Conservation (phyloP, 2,113 vertebrate genomes). For the Bombycilla garrulus region DNA sequence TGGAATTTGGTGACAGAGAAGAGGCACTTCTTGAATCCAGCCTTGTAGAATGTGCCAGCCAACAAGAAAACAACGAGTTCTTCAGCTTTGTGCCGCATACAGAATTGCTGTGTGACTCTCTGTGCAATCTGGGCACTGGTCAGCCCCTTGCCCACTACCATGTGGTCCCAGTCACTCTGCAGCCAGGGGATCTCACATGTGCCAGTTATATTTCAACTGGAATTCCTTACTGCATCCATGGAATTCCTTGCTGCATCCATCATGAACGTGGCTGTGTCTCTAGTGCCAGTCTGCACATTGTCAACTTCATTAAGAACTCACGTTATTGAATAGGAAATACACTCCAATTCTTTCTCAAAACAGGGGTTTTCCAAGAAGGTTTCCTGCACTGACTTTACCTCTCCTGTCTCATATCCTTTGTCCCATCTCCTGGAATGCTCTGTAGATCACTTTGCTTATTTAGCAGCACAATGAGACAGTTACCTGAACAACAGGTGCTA, state of each 20-base stretch:
- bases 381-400: background rate
- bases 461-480: rapidly evolving
- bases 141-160: background rate
- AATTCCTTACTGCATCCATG: background rate
- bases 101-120: background rate
- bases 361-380: background rate
- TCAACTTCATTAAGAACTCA: background rate
- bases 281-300: background rate
- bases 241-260: background rate
- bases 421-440: background rate
- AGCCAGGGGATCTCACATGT: background rate
- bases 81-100: background rate
- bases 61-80: background rate
- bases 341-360: background rate
- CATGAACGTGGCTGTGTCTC: background rate
- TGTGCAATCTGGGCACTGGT: background rate
- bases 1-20: background rate
- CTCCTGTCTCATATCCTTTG: background rate
- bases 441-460: background rate
- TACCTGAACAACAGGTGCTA: background rate
- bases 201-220: background rate
- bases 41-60: background rate
- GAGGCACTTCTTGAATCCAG: background rate
- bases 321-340: background rate
- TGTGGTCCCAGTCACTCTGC: background rate